Percentiles rank a stretch among this genome's conserved stretches.
phyloP scores from a whole-genome alignment of 1,140 invertebrate genomes.

The Calliopsis andreniformis region DNA sequence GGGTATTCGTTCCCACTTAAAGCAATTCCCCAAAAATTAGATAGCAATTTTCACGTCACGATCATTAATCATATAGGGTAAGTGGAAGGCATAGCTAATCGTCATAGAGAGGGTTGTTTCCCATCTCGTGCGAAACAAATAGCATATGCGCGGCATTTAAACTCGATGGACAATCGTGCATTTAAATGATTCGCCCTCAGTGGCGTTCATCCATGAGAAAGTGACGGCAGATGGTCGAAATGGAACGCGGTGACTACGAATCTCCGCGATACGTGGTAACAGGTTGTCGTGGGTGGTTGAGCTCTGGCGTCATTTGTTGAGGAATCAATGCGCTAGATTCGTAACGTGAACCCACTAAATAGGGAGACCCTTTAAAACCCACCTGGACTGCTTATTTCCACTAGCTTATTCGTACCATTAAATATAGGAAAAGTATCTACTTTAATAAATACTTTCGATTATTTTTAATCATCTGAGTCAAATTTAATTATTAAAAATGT shows the following conservation, averaged over 20 bases:
- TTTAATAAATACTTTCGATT: not conserved
- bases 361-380: not conserved
- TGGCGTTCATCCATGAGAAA: constrained; percentile 76
- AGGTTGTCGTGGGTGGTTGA: constrained; percentile 71
- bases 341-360: not conserved
- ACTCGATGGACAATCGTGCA: constrained; percentile 50
- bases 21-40: no score
- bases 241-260: constrained; percentile 60
- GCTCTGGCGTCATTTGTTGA: constrained; percentile 60
- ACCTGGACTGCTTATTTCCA: not conserved
- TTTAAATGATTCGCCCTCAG: constrained; percentile 70
- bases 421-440: not conserved
- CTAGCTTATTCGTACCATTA: not conserved
- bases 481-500: no score
- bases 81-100: not conserved
- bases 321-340: constrained; percentile 66
- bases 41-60: not conserved
- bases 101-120: not conserved
- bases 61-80: not conserved
- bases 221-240: constrained; percentile 73
- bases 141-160: constrained; percentile 78
- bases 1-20: no score
- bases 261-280: constrained; percentile 70
- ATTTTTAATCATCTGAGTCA: no score
- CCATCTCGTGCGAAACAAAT: constrained; percentile 76